phyloP scores from a whole-genome alignment of 30 jellyfish, hydroid and myxozoan species.

The Morbakka virulenta region DNA sequence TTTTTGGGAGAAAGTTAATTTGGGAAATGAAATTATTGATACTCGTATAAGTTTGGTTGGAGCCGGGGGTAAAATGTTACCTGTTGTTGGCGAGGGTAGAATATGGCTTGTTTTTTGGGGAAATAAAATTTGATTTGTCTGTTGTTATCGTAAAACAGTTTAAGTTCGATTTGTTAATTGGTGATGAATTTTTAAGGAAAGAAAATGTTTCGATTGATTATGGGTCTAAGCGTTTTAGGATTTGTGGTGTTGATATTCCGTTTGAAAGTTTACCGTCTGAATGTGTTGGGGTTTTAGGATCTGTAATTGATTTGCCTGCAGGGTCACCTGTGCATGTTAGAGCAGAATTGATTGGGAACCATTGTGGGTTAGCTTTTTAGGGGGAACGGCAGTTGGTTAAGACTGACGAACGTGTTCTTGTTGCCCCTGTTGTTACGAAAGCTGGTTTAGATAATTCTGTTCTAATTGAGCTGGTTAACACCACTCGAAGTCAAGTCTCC shows the following conservation, averaged over 20 bases:
- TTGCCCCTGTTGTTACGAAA: conserved; percentile 64
- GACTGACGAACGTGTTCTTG: conserved; percentile 46
- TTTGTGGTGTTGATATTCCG: conserved; percentile 16
- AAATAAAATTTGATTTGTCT: background rate
- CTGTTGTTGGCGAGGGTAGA: conserved; percentile 20
- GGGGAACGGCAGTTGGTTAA: conserved; percentile 60
- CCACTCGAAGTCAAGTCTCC: conserved; percentile 46
- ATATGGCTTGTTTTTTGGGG: background rate
- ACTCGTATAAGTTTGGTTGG: conserved; percentile 15
- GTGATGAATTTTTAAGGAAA: conserved; percentile 44
- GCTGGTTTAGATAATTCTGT: conserved; percentile 50
- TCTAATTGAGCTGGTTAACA: conserved; percentile 47
- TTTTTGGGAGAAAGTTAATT: conserved; percentile 3
- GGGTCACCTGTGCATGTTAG: conserved; percentile 47
- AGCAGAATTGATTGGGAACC: conserved; percentile 60
- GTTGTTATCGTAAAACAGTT: conserved; percentile 11
- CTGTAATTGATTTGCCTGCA: conserved; percentile 41
- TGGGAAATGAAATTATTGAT: conserved; percentile 1
- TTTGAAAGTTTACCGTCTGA: conserved; percentile 63
- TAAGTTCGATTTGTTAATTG: conserved; percentile 36
- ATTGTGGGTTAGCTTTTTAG: conserved; percentile 57
- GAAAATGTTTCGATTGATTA: conserved; percentile 31
- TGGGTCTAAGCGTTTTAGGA: conserved; percentile 10
- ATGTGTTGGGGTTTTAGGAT: conserved; percentile 56
- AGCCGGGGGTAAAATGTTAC: conserved; percentile 6